phyloP scores from a whole-genome alignment of 1,140 invertebrate genomes.

The Meloidogyne chitwoodi region DNA sequence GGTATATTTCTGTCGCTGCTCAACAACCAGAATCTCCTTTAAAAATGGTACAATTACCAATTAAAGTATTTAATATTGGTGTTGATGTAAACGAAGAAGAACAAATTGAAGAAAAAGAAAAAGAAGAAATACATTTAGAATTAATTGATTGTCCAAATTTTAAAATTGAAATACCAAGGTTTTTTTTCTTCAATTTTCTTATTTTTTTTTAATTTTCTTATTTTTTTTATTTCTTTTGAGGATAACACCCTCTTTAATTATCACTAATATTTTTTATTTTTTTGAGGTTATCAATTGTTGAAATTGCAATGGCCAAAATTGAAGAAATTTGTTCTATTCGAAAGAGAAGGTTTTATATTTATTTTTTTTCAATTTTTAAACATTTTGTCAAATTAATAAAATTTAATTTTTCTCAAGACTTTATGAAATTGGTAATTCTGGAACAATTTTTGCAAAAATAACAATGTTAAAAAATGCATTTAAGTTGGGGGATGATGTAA shows the following conservation, averaged over 20 bases:
- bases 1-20: constrained; percentile 49
- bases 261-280: too few relatives aligned
- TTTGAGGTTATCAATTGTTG: constrained; percentile 30
- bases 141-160: background rate
- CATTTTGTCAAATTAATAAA: background rate
- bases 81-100: too few relatives aligned
- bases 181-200: background rate
- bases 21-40: constrained; percentile 56
- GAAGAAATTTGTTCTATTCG: constrained; percentile 43
- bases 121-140: background rate
- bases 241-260: too few relatives aligned
- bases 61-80: constrained; percentile 28
- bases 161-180: background rate
- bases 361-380: background rate
- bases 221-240: too few relatives aligned
- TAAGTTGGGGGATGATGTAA: constrained; percentile 53
- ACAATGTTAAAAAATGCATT: constrained; percentile 50
- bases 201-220: too few relatives aligned
- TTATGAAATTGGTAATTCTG: constrained; percentile 44
- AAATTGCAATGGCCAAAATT: constrained; percentile 29
- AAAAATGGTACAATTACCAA: constrained; percentile 39
- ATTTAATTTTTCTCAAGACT: background rate
- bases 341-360: constrained; percentile 11
- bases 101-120: too few relatives aligned
- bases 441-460: constrained; percentile 41